A percentile compares a stretch with the other conserved stretches of the same genome.
Evolutionary conservation across 2,888 invertebrate genomes (phyloP).

Genomic region (Aproaerema taeniolella): DNA sequence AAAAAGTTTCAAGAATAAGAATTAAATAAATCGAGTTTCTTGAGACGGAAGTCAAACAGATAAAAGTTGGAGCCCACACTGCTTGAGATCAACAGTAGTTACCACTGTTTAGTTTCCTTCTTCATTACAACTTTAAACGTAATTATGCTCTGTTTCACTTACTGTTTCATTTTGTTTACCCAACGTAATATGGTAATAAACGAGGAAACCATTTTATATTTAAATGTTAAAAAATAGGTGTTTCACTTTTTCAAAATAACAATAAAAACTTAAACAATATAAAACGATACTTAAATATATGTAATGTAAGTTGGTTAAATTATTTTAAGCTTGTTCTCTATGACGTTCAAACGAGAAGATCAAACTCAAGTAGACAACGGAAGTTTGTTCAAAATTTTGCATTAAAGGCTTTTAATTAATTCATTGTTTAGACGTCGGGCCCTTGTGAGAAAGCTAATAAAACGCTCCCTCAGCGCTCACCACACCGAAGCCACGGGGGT

Average conservation of each 20-base stretch:
- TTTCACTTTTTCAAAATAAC: too few species aligned
- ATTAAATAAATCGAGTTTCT: conserved; percentile 36
- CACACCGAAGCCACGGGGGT: conserved; percentile 5
- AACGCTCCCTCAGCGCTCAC: conserved; percentile 1
- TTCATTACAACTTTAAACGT: neutral
- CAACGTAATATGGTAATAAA: neutral
- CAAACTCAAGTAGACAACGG: too few species aligned
- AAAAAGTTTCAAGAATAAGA: conserved; percentile 35
- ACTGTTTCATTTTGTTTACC: conserved; percentile 3
- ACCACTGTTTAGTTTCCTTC: conserved; percentile 5
- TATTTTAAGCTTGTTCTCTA: too few species aligned
- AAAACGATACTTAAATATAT: too few species aligned
- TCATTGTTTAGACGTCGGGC: conserved; percentile 8
- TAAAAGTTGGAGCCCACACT: conserved; percentile 25
- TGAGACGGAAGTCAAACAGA: conserved; percentile 32
- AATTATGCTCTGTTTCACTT: conserved; percentile 4
- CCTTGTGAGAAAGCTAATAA: conserved; percentile 11
- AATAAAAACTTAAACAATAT: too few species aligned
- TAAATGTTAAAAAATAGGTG: conserved; percentile 6
- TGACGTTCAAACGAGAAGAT: too few species aligned
- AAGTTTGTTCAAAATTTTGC: conserved; percentile 8
- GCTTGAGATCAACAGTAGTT: conserved; percentile 15
- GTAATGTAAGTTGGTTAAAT: too few species aligned
- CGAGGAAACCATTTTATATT: conserved; percentile 2
- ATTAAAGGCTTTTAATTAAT: conserved; percentile 10